phyloP scores from a whole-genome alignment of 1,140 invertebrate species.

The Drosophila nigromelanica region DNA sequence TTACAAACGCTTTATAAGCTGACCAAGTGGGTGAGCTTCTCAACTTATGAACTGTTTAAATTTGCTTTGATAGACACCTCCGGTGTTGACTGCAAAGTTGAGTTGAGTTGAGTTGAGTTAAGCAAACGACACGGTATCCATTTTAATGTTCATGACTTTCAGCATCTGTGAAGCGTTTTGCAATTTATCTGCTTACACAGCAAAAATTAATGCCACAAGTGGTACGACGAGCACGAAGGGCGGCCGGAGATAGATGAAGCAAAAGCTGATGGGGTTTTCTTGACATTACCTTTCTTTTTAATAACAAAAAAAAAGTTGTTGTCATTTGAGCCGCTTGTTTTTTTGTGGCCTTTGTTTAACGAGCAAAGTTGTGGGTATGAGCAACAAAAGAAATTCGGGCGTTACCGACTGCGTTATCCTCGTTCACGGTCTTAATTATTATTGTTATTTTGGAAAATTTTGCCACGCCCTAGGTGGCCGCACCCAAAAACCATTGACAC shows the following conservation, averaged over 20 bases:
- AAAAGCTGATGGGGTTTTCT: slow-evolving; percentile 22
- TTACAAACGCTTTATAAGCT: not conserved
- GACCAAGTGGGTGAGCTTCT: not conserved
- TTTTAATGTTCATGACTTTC: slow-evolving; percentile 75
- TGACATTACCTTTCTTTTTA: slow-evolving; percentile 23
- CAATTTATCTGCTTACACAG: slow-evolving; percentile 79
- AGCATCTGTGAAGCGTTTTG: slow-evolving; percentile 66
- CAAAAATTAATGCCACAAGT: slow-evolving; percentile 78
- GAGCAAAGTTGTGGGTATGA: slow-evolving; percentile 26
- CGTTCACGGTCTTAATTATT: no score
- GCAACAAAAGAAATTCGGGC: not conserved
- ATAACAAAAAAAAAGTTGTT: slow-evolving; percentile 26
- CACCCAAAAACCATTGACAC: no score
- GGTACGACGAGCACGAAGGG: not conserved
- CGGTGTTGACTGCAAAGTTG: slow-evolving; percentile 25
- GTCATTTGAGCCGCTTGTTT: slow-evolving; percentile 24
- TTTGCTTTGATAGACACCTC: slow-evolving; percentile 55
- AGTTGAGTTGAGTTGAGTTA: slow-evolving; percentile 42
- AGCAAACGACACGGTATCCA: slow-evolving; percentile 52
- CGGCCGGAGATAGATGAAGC: not conserved
- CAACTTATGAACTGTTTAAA: slow-evolving; percentile 52
- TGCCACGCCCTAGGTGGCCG: no score
- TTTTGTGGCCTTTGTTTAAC: slow-evolving; percentile 25
- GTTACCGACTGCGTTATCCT: no score
- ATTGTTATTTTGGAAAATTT: no score